Evolutionary conservation across 2,888 invertebrate genomes (phyloP).

Genomic region (Drosophila prostipennis): DNA sequence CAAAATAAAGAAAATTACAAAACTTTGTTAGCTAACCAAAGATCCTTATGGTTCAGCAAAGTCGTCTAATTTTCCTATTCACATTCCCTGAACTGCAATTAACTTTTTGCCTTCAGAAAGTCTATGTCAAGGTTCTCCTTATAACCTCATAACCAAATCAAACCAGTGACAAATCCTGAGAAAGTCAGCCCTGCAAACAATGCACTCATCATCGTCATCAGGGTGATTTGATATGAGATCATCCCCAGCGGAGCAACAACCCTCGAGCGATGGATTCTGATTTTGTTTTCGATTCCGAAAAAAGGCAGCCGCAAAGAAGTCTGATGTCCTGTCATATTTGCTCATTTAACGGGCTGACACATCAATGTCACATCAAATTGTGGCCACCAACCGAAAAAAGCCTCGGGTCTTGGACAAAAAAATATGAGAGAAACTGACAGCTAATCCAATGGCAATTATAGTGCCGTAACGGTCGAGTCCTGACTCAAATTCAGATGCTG

Average conservation of each 20-base stretch:
- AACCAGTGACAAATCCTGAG: conserved; percentile 76
- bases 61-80: conserved; percentile 43
- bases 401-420: conserved; percentile 53
- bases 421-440: conserved; percentile 74
- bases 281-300: neutral
- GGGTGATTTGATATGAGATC: conserved; percentile 18
- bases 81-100: conserved; percentile 57
- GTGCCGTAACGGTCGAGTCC: conserved; percentile 53
- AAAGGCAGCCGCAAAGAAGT: conserved; percentile 58
- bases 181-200: conserved; percentile 65
- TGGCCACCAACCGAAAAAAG: conserved; percentile 40
- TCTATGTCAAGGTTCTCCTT: conserved; percentile 30
- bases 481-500: conserved; percentile 25
- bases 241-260: conserved; percentile 58
- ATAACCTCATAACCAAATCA: conserved; percentile 56
- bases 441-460: conserved; percentile 81
- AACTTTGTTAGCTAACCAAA: conserved; percentile 5
- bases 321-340: conserved; percentile 71
- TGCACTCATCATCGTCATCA: conserved; percentile 53
- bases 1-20: conserved; percentile 2
- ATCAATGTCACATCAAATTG: conserved; percentile 81
- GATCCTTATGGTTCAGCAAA: conserved; percentile 53
- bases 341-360: conserved; percentile 82
- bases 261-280: conserved; percentile 31
- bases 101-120: conserved; percentile 50